A percentile compares a stretch with the other conserved stretches of the same genome.
These are phyloP conservation scores for Coenonympha glycerion DNA, from an alignment of 2,888 invertebrate species.

Conservation along the genomic window DNA sequence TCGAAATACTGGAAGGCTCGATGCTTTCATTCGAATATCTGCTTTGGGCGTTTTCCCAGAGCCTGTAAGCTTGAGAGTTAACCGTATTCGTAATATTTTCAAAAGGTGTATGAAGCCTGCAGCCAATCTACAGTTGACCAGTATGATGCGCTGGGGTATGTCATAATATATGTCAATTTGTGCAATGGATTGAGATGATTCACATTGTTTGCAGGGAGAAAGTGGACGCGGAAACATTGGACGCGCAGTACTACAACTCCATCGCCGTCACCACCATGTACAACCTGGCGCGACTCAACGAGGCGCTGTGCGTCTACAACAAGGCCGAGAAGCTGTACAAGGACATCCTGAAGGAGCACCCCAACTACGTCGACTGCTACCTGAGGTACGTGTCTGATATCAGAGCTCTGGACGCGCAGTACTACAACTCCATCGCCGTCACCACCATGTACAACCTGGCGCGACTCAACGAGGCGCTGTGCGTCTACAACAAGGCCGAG, in stretches of 20 bases:
- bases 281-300: constrained; percentile 94
- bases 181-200: no score
- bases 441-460: constrained; percentile 98
- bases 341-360: constrained; percentile 96
- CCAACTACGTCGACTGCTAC: constrained; percentile 97
- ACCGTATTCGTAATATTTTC: no score
- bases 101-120: no score
- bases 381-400: constrained; percentile 75
- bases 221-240: constrained; percentile 85
- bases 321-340: constrained; percentile 97
- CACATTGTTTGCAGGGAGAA: constrained; percentile 78
- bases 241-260: constrained; percentile 95
- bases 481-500: constrained; percentile 95
- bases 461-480: constrained; percentile 92
- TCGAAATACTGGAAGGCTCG: no score
- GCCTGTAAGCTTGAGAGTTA: no score
- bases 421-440: constrained; percentile 96
- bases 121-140: no score
- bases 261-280: constrained; percentile 97
- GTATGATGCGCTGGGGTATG: no score
- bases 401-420: constrained; percentile 89
- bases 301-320: constrained; percentile 93
- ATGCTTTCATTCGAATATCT: no score
- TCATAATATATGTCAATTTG: no score
- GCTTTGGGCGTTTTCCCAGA: no score